Percentiles rank a stretch among this genome's conserved stretches.
Conservation (phyloP, 2,113 vertebrate species). For the Neotragus pygmaeus region DNA sequence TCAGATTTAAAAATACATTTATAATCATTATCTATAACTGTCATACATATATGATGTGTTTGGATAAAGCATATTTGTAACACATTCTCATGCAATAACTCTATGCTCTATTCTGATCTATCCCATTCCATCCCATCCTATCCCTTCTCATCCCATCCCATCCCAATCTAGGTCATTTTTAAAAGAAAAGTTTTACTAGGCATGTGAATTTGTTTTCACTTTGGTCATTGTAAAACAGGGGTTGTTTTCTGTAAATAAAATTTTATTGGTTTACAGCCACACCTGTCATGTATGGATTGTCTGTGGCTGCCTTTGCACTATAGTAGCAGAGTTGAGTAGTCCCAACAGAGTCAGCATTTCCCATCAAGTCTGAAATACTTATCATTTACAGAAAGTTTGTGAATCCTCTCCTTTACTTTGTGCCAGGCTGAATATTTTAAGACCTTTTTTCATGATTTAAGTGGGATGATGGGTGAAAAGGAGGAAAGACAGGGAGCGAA, state of each 20-base stretch:
- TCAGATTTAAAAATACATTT: neutral
- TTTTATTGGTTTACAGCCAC: neutral
- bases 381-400: neutral
- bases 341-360: neutral
- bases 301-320: neutral
- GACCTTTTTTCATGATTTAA: neutral
- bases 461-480: neutral
- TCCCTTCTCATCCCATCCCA: no score
- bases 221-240: neutral
- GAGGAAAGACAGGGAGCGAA: neutral
- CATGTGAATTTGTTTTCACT: neutral
- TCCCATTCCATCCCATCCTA: fast-evolving
- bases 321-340: neutral
- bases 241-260: neutral
- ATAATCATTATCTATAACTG: neutral
- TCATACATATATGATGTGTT: neutral
- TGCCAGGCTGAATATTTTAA: neutral
- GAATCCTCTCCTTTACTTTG: neutral
- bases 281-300: neutral
- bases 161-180: neutral
- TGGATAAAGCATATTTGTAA: neutral
- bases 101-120: neutral
- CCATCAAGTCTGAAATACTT: neutral
- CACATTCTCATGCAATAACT: neutral
- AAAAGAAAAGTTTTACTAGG: neutral